Conservation (phyloP, 1,140 invertebrate genomes). For the Aplysia californica region DNA sequence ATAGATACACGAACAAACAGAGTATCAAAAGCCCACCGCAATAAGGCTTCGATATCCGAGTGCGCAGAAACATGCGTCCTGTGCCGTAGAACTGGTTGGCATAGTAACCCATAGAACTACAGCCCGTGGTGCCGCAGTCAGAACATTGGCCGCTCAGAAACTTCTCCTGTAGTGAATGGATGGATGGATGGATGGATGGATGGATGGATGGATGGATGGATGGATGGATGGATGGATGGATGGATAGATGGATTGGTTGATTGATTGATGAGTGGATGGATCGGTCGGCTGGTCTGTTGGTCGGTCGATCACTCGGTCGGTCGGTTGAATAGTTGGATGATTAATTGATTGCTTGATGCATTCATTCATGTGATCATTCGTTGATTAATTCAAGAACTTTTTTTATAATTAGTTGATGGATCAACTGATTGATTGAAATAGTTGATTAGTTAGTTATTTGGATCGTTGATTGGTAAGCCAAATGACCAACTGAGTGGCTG, state of each 20-base stretch:
- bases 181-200: neutral
- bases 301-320: neutral
- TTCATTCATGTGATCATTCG: too few species aligned
- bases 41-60: constrained; percentile 24
- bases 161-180: constrained; percentile 12
- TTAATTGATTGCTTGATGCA: too few species aligned
- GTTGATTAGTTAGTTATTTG: too few species aligned
- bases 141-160: constrained; percentile 80
- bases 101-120: constrained; percentile 89
- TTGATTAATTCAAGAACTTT: too few species aligned
- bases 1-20: too few species aligned
- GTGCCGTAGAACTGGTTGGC: constrained; percentile 74
- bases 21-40: constrained; percentile 36
- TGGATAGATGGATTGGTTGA: neutral
- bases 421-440: too few species aligned
- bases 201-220: neutral
- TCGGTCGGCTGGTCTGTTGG: neutral
- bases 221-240: neutral
- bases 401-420: too few species aligned
- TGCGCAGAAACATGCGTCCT: constrained; percentile 43
- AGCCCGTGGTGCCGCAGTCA: constrained; percentile 79
- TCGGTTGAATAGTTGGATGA: neutral
- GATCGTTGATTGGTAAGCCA: too few species aligned
- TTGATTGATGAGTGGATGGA: neutral
- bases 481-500: too few species aligned